Evolutionary conservation across 2,113 vertebrate species (phyloP).

Genomic region (Leuciscus idus): DNA sequence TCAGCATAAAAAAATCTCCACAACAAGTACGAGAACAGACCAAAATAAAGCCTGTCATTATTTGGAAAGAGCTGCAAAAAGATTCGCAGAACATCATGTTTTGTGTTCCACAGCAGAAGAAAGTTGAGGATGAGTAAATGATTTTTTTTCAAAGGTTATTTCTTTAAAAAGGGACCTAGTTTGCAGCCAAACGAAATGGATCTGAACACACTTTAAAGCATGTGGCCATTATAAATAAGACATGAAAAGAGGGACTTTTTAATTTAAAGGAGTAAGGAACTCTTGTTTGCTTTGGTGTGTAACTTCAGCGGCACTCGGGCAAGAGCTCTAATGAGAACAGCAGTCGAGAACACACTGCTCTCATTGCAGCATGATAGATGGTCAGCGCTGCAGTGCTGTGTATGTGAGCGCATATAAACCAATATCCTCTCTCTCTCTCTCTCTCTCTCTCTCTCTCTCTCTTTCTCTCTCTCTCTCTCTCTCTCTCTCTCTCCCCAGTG

Average conservation of each 20-base stretch:
- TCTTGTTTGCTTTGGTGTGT: conserved; percentile 32
- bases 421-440: conserved; percentile 18
- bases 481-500: conserved; percentile 23
- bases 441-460: neutral
- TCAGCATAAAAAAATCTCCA: neutral
- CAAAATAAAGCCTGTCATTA: neutral
- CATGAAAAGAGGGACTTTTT: conserved; percentile 17
- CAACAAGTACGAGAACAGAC: neutral
- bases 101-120: neutral
- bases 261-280: neutral
- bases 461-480: conserved; percentile 38
- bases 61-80: neutral
- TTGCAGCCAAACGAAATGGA: neutral
- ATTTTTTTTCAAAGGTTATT: neutral
- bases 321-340: conserved; percentile 45
- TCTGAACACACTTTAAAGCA: neutral
- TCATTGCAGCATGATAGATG: conserved; percentile 71
- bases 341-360: conserved; percentile 35
- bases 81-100: neutral
- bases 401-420: conserved; percentile 64
- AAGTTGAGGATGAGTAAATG: neutral
- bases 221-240: conserved; percentile 22
- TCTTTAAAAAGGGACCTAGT: neutral
- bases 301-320: conserved; percentile 37
- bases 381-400: conserved; percentile 36